Evolutionary conservation across 2,888 invertebrate species (phyloP).

Genomic region (Vesta saturnalis): DNA sequence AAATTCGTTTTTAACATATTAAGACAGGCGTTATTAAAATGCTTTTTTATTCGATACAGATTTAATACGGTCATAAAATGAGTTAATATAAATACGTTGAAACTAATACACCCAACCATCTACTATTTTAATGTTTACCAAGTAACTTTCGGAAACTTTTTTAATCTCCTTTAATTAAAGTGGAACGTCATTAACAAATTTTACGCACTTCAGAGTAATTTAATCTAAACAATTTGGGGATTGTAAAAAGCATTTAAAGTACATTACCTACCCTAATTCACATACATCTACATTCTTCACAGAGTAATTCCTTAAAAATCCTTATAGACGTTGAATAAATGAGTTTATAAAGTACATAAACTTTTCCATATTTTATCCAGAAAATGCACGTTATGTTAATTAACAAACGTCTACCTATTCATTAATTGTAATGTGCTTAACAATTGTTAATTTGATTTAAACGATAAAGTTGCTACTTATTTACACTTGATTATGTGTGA

Average conservation of each 20-base stretch:
- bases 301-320: slow-evolving; percentile 32
- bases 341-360: slow-evolving; percentile 3
- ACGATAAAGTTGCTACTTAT: background rate
- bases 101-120: background rate
- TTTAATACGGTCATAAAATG: background rate
- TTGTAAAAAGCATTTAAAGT: background rate
- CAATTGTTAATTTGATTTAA: background rate
- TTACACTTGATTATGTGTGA: slow-evolving; percentile 23
- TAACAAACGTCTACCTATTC: background rate
- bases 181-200: background rate
- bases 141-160: background rate
- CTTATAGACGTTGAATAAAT: slow-evolving; percentile 14
- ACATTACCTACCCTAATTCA: slow-evolving; percentile 24
- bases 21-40: slow-evolving; percentile 12
- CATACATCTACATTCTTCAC: slow-evolving; percentile 28
- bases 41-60: slow-evolving; percentile 1
- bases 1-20: slow-evolving; percentile 18
- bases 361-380: slow-evolving; percentile 8
- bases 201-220: background rate
- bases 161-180: background rate
- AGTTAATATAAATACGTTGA: background rate
- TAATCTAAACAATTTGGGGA: background rate
- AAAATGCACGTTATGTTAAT: background rate
- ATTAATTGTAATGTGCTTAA: slow-evolving; percentile 14
- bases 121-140: background rate